Conservation (phyloP, 2,888 invertebrate species). For the Diarsia mendica region DNA sequence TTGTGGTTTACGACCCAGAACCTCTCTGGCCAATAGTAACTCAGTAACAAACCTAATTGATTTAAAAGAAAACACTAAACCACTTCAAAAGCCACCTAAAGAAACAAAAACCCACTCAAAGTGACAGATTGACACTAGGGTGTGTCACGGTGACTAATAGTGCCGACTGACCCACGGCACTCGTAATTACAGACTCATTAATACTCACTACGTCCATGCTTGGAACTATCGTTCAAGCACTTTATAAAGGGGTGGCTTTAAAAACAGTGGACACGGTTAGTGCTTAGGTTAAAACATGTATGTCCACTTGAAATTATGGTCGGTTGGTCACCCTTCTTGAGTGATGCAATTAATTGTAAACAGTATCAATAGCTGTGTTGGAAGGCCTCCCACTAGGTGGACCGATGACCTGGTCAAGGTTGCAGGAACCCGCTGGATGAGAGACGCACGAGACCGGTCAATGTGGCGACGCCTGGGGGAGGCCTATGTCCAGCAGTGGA, state of each 20-base stretch:
- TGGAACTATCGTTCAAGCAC: slow-evolving; percentile 26
- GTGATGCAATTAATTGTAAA: slow-evolving; percentile 2
- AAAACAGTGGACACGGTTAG: slow-evolving; percentile 12
- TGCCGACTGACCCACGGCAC: slow-evolving; percentile 58
- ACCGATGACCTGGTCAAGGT: too few relatives aligned
- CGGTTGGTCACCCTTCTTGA: slow-evolving; percentile 15
- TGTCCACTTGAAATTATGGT: slow-evolving; percentile 29
- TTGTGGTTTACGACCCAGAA: too few relatives aligned
- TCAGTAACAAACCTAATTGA: too few relatives aligned
- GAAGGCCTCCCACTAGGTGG: too few relatives aligned
- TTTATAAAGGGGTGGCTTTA: not conserved
- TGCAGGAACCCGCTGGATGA: too few relatives aligned
- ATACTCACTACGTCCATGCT: slow-evolving; percentile 37
- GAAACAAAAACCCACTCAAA: slow-evolving; percentile 65
- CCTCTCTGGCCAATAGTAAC: too few relatives aligned
- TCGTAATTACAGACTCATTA: slow-evolving; percentile 62
- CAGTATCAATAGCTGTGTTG: not conserved
- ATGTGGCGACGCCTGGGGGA: too few relatives aligned
- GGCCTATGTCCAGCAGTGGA: too few relatives aligned
- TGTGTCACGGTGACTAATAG: slow-evolving; percentile 63
- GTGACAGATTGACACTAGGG: slow-evolving; percentile 64
- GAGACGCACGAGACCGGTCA: too few relatives aligned
- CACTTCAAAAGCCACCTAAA: slow-evolving; percentile 31
- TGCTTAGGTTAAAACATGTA: slow-evolving; percentile 25
- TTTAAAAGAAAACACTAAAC: slow-evolving; percentile 42